Evolutionary conservation across 2,113 vertebrate genomes (phyloP).

Genomic region (Dipodomys ordii): DNA sequence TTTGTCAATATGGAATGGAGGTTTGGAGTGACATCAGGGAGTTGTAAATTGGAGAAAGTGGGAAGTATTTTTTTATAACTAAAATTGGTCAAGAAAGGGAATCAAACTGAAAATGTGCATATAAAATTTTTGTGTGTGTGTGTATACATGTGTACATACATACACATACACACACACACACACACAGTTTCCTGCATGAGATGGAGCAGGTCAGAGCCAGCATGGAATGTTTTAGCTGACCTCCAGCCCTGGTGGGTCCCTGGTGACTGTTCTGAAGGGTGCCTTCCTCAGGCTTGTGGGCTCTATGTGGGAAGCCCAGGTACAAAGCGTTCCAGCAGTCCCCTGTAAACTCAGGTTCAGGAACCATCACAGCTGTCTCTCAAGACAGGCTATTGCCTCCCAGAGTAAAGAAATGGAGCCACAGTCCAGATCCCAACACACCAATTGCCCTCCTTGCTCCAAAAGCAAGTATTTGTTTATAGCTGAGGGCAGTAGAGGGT

Average conservation of each 20-base stretch:
- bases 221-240: conserved; percentile 96
- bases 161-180: too few species aligned
- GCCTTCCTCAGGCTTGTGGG: background rate
- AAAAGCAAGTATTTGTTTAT: background rate
- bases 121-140: conserved; percentile 87
- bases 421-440: background rate
- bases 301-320: background rate
- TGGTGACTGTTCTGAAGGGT: background rate
- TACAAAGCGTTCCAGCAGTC: background rate
- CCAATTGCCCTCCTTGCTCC: background rate
- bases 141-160: too few species aligned
- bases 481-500: background rate
- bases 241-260: conserved; percentile 8
- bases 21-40: too few species aligned
- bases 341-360: background rate
- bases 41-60: too few species aligned
- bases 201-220: conserved; percentile 95
- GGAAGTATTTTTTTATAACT: conserved; percentile 85
- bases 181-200: conserved; percentile 96
- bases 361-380: background rate
- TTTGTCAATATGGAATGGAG: too few species aligned
- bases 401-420: conserved; percentile 16
- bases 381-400: too few species aligned
- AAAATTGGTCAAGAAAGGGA: conserved; percentile 95
- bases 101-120: conserved; percentile 91